Evolutionary conservation across 2,113 vertebrate species (phyloP).

Genomic region (Leucoraja erinaceus): DNA sequence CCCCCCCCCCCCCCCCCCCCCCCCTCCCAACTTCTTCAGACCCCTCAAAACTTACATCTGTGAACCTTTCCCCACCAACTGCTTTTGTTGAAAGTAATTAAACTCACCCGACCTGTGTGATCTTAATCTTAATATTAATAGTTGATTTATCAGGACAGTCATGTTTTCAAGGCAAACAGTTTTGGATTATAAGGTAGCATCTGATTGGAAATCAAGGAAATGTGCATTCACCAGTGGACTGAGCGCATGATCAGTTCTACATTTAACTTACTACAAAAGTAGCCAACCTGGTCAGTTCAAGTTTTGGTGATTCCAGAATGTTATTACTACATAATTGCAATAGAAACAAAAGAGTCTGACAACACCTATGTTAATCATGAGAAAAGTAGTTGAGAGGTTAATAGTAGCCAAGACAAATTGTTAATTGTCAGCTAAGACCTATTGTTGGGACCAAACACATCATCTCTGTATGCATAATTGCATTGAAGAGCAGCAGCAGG

Average conservation of each 20-base stretch:
- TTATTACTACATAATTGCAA: background rate
- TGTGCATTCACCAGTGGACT: background rate
- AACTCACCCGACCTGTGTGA: background rate
- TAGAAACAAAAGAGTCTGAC: background rate
- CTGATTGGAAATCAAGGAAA: background rate
- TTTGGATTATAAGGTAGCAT: background rate
- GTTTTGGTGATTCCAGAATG: no score
- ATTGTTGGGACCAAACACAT: background rate
- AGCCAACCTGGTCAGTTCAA: background rate
- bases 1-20: background rate
- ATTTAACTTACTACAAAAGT: background rate
- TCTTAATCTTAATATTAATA: constrained; percentile 14
- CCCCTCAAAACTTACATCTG: background rate
- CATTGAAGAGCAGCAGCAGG: background rate
- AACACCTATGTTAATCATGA: background rate
- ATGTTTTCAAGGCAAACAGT: background rate
- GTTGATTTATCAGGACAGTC: background rate
- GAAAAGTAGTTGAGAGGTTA: background rate
- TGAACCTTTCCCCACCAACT: background rate
- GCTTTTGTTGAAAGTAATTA: background rate
- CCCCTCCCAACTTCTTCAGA: background rate
- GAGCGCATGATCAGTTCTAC: background rate
- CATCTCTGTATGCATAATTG: background rate
- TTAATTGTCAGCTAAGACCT: no score
- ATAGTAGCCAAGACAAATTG: background rate